Percentiles rank a stretch among this genome's conserved stretches.
Conservation (phyloP, 2,797 vertebrate species). For the Oryzias dopingdopingensis region DNA sequence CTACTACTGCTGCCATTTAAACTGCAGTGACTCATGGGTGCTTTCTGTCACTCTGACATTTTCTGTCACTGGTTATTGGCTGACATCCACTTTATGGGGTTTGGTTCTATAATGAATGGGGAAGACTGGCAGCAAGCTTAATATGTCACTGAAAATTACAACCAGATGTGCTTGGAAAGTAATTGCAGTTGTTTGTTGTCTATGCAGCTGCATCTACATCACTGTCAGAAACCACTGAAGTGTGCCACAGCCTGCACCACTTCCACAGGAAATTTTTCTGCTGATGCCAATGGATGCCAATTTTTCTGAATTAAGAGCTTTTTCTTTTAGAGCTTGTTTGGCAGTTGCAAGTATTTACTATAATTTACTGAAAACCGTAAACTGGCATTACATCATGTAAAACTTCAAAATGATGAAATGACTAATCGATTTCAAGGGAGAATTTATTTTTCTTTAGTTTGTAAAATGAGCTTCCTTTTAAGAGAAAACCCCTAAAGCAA, state of each 20-base stretch:
- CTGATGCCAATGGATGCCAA: slow-evolving; percentile 26
- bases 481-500: too few species aligned
- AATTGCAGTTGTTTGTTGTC: slow-evolving; percentile 20
- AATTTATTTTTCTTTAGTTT: too few species aligned
- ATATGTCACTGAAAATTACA: slow-evolving; percentile 17
- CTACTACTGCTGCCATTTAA: slow-evolving; percentile 35
- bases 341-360: too few species aligned
- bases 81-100: slow-evolving; percentile 28
- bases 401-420: too few species aligned
- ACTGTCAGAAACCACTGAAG: slow-evolving; percentile 12
- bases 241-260: slow-evolving; percentile 3
- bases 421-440: too few species aligned
- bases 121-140: slow-evolving; percentile 10
- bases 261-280: slow-evolving; percentile 8
- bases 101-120: slow-evolving; percentile 30
- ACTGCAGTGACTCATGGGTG: slow-evolving; percentile 14
- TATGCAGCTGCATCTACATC: slow-evolving; percentile 17
- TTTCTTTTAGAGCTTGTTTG: too few species aligned
- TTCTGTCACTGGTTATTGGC: slow-evolving; percentile 36
- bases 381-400: too few species aligned
- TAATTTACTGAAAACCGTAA: too few species aligned
- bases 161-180: slow-evolving; percentile 20
- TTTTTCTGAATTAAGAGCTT: slow-evolving; percentile 3
- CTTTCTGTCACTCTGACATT: slow-evolving; percentile 33
- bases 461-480: too few species aligned